Evolutionary conservation across 2,113 vertebrate genomes (phyloP).

Genomic region (Rhynchopsitta pachyrhyncha): DNA sequence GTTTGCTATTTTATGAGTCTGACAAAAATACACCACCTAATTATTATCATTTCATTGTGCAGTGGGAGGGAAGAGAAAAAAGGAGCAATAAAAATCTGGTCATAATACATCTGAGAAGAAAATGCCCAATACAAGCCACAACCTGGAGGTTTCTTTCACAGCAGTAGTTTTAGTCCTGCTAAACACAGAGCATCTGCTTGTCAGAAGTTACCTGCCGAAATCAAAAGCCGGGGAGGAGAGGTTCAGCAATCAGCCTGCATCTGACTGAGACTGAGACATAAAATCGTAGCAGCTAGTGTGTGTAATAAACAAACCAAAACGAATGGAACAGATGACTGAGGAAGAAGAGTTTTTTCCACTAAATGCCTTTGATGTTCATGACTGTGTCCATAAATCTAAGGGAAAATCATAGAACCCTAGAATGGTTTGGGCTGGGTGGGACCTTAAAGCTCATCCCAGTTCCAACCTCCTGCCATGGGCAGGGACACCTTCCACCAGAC

Average conservation of each 20-base stretch:
- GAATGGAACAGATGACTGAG: not conserved
- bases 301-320: not conserved
- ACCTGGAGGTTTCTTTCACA: not conserved
- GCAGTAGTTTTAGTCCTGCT: not conserved
- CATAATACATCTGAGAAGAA: not conserved
- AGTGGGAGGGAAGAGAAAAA: not conserved
- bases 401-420: not conserved
- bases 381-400: not conserved
- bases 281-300: not conserved
- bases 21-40: not conserved
- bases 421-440: not conserved
- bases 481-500: not conserved
- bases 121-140: not conserved
- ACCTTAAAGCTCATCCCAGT: not conserved
- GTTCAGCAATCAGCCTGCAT: not conserved
- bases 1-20: not conserved
- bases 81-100: not conserved
- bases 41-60: not conserved
- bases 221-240: not conserved
- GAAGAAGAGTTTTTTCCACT: not conserved
- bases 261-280: not conserved
- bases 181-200: not conserved
- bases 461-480: accelerated
- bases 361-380: not conserved
- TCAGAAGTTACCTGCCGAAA: not conserved